phyloP scores from a whole-genome alignment of 2,113 vertebrate genomes.

The Chlamydotis undulata region DNA sequence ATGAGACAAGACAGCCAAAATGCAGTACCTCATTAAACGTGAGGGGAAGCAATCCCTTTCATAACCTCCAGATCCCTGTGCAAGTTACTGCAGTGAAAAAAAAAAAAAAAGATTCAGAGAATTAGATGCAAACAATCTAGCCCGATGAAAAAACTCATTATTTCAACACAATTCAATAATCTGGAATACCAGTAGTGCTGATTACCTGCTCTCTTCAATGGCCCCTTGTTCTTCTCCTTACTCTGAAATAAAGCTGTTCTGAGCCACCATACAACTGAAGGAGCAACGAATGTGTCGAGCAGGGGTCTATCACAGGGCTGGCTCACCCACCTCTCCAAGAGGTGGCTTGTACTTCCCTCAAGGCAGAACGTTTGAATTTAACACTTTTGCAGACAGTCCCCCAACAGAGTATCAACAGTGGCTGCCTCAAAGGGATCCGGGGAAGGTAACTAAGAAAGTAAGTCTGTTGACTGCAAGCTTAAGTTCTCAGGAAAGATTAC shows the following conservation, averaged over 20 bases:
- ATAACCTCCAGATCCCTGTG: background rate
- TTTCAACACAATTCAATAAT: constrained; percentile 34
- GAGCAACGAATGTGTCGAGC: background rate
- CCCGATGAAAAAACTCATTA: background rate
- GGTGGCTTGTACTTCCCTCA: background rate
- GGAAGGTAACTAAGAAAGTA: background rate
- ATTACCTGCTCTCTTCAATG: background rate
- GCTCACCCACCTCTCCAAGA: background rate
- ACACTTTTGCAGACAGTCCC: background rate
- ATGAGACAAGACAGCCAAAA: background rate
- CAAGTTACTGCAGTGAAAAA: background rate
- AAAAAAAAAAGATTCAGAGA: background rate
- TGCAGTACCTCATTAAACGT: background rate
- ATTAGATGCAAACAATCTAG: background rate
- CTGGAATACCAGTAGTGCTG: background rate
- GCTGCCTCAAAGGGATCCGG: background rate
- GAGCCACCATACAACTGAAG: background rate
- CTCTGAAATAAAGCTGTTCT: background rate
- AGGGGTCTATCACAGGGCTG: background rate
- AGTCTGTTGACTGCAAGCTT: background rate
- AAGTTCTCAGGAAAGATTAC: background rate
- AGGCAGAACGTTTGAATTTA: background rate
- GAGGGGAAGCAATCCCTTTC: background rate
- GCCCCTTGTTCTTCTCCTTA: background rate
- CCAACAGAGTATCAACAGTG: background rate